Conservation (phyloP, 2,797 vertebrate genomes). For the Sebastes vulpes region DNA sequence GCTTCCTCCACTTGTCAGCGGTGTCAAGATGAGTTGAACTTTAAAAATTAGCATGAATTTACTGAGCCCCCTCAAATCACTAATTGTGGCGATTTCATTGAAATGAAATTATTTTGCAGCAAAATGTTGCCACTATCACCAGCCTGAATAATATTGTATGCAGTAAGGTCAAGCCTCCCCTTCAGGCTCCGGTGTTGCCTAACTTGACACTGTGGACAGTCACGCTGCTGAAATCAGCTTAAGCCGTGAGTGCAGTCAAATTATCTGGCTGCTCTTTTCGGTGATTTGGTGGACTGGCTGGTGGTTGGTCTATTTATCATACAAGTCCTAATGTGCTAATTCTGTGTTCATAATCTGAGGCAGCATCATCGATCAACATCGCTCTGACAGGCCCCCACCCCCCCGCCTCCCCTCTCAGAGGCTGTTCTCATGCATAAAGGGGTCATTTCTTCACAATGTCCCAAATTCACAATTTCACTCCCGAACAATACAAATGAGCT, state of each 20-base stretch:
- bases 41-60: too few species aligned
- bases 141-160: background rate
- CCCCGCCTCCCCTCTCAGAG: slow-evolving; percentile 52
- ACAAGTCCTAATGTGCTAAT: slow-evolving; percentile 89
- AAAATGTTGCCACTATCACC: background rate
- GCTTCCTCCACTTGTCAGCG: too few species aligned
- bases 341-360: slow-evolving; percentile 90
- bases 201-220: slow-evolving; percentile 13
- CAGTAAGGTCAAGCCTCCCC: background rate
- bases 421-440: slow-evolving; percentile 89
- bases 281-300: slow-evolving; percentile 67
- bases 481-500: slow-evolving; percentile 92
- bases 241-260: slow-evolving; percentile 74
- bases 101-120: background rate
- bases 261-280: slow-evolving; percentile 70
- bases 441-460: slow-evolving; percentile 94
- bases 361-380: slow-evolving; percentile 93
- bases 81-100: background rate
- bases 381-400: slow-evolving; percentile 86
- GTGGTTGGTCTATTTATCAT: slow-evolving; percentile 87
- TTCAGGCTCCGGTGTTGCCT: background rate
- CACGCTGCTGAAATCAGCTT: slow-evolving; percentile 47
- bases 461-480: slow-evolving; percentile 92
- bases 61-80: too few species aligned
- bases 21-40: too few species aligned